These are phyloP conservation scores for Macrocentrus cingulum DNA, from an alignment of 1,140 invertebrate genomes.

Conservation along the genomic window DNA sequence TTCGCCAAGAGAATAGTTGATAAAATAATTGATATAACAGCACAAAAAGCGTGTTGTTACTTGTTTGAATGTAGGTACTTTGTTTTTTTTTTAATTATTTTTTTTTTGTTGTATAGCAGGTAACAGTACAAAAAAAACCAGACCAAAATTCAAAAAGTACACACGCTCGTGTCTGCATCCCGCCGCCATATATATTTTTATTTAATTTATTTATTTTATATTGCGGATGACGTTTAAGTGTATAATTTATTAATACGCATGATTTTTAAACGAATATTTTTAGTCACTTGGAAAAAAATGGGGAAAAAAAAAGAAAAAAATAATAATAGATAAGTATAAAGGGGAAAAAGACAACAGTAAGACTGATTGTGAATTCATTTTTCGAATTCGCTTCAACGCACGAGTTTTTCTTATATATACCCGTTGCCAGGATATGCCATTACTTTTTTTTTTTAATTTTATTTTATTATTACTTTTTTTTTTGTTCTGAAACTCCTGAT, in stretches of 20 bases:
- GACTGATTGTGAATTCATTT: constrained; percentile 15
- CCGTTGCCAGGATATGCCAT: no score
- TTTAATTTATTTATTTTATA: not conserved
- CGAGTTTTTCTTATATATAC: not conserved
- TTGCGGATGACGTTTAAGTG: not conserved
- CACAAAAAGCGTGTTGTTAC: not conserved
- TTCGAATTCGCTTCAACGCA: no score
- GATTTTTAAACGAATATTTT: not conserved
- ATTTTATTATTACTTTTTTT: not conserved
- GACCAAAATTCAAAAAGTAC: constrained; percentile 25
- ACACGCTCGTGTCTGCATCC: constrained; percentile 19
- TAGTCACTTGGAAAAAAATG: not conserved
- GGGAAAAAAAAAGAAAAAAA: no score
- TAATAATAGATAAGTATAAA: no score
- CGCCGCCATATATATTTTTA: constrained; percentile 32
- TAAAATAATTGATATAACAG: not conserved
- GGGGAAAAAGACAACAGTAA: no score
- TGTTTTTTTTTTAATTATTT: not conserved
- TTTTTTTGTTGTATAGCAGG: not conserved
- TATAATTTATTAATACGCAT: constrained; percentile 5
- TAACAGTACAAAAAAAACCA: constrained; percentile 26
- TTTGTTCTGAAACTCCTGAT: not conserved
- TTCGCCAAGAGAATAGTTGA: not conserved
- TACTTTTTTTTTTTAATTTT: no score
- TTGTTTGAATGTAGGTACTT: not conserved